Evolutionary conservation across 2,113 vertebrate genomes (phyloP).

Genomic region (Podiceps cristatus): DNA sequence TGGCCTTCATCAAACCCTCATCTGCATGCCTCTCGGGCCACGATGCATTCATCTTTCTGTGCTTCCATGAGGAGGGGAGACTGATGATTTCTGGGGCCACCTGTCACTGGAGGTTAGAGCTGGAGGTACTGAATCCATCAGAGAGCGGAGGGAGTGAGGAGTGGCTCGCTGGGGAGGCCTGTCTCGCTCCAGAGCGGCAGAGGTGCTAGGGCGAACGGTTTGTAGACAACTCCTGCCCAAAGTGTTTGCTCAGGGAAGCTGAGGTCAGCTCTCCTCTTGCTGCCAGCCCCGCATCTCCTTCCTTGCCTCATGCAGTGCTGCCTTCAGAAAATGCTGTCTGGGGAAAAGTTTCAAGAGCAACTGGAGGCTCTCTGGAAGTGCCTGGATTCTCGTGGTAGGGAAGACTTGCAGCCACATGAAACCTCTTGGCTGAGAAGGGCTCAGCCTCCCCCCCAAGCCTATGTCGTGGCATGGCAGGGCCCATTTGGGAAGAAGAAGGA

Average conservation of each 20-base stretch:
- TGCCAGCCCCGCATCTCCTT: neutral
- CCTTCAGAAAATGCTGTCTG: neutral
- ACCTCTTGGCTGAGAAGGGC: neutral
- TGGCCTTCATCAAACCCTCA: neutral
- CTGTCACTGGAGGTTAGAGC: neutral
- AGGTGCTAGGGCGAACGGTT: accelerated
- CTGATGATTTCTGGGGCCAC: neutral
- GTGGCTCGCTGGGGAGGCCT: neutral
- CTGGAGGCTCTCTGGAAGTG: neutral
- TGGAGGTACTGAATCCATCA: neutral
- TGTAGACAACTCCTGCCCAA: neutral
- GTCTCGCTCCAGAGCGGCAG: neutral
- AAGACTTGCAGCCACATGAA: neutral
- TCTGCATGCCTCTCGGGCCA: too few species aligned
- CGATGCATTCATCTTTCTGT: neutral
- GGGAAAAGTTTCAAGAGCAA: neutral
- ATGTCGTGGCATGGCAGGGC: neutral
- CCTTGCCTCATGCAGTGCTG: neutral
- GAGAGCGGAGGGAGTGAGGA: neutral
- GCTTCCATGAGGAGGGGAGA: neutral
- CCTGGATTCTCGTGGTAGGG: neutral
- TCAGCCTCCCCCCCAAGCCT: neutral
- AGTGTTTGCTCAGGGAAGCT: neutral
- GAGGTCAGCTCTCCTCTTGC: neutral
- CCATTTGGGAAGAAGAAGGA: neutral